Conservation (phyloP, 1,140 invertebrate genomes). For the Procambarus clarkii region DNA sequence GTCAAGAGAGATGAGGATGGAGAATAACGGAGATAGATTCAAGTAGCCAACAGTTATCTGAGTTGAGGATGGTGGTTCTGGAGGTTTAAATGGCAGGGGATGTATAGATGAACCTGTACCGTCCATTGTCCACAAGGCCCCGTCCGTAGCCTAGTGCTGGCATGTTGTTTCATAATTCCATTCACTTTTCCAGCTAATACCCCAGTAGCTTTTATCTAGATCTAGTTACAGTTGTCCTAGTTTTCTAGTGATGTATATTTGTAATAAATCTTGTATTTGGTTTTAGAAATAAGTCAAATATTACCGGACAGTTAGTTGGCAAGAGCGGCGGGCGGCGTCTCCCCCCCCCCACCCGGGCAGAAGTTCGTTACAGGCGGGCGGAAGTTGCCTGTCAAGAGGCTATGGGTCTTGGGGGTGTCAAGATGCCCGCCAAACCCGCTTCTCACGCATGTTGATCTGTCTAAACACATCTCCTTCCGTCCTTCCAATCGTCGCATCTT, state of each 20-base stretch:
- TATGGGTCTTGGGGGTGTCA: not conserved
- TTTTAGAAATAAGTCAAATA: not conserved
- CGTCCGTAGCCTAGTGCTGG: not conserved
- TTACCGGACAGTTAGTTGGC: not conserved
- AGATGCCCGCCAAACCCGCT: not conserved
- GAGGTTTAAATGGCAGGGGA: conserved; percentile 1
- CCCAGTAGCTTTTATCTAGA: not conserved
- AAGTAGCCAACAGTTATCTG: not conserved
- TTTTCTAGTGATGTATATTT: not conserved
- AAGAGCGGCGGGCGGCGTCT: not conserved
- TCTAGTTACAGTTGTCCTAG: not conserved
- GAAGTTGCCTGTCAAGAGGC: conserved; percentile 2
- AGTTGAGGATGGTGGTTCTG: not conserved
- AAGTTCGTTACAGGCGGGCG: conserved; percentile 7
- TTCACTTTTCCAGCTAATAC: not conserved
- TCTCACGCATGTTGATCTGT: not conserved
- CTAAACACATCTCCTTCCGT: not conserved
- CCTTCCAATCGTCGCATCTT: not conserved
- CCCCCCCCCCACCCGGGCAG: not conserved
- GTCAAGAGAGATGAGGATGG: not conserved
- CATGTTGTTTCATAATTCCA: not conserved
- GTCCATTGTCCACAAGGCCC: not conserved
- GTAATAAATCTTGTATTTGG: not conserved
- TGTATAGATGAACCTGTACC: conserved; percentile 4
- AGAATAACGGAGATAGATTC: not conserved